Evolutionary conservation across 2,888 invertebrate genomes (phyloP).

Genomic region (Neria commutata): DNA sequence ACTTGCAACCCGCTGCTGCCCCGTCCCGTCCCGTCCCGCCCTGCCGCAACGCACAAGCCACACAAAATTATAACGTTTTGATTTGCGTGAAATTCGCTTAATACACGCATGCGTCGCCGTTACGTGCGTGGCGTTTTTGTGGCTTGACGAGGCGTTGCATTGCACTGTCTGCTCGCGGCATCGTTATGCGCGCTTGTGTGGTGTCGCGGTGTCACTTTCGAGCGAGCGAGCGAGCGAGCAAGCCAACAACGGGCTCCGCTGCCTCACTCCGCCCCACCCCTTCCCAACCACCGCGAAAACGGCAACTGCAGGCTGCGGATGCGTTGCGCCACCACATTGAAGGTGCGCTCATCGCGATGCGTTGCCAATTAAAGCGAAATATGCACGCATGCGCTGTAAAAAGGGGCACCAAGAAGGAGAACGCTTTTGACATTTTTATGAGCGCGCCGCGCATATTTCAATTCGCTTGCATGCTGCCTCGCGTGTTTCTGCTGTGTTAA

Average conservation of each 20-base stretch:
- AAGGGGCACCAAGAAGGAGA: conserved; percentile 25
- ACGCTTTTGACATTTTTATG: conserved; percentile 59
- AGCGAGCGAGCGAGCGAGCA: conserved; percentile 17
- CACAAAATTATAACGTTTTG: conserved; percentile 58
- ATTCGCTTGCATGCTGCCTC: conserved; percentile 40
- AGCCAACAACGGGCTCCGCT: conserved; percentile 6
- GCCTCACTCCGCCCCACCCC: conserved; percentile 46
- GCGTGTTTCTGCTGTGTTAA: conserved; percentile 37
- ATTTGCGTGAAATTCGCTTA: conserved; percentile 59
- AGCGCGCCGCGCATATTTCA: conserved; percentile 55
- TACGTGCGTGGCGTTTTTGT: conserved; percentile 11
- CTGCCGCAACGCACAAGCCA: conserved; percentile 40
- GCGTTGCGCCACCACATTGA: conserved; percentile 27
- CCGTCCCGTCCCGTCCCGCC: conserved; percentile 2
- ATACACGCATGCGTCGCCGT: conserved; percentile 53
- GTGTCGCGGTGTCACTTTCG: conserved; percentile 47
- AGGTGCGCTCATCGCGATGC: conserved; percentile 16
- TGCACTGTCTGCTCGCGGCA: conserved; percentile 23
- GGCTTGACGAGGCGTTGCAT: conserved; percentile 6
- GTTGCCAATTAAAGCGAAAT: conserved; percentile 53
- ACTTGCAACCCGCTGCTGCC: conserved; percentile 18
- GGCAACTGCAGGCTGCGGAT: background rate
- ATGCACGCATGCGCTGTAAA: conserved; percentile 46
- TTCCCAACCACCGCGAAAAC: conserved; percentile 10
- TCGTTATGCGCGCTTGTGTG: conserved; percentile 48